phyloP scores from a whole-genome alignment of 2,113 vertebrate genomes.

The Alces alces region DNA sequence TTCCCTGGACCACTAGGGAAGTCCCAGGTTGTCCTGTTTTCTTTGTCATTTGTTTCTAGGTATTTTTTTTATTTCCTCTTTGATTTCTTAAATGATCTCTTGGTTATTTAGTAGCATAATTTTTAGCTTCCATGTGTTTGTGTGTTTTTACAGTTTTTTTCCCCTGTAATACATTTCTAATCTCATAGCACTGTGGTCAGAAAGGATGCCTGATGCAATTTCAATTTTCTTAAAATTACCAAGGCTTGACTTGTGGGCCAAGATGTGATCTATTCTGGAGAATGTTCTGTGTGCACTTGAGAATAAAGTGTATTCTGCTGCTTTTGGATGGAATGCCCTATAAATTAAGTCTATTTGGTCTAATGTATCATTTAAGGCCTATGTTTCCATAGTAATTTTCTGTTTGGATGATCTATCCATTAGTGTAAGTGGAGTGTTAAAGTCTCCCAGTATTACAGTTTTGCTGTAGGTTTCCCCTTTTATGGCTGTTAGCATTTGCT shows the following conservation, averaged over 20 bases:
- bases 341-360: neutral
- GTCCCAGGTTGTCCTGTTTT: neutral
- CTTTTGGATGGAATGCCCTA: neutral
- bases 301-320: neutral
- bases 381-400: neutral
- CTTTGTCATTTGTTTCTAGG: neutral
- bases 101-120: neutral
- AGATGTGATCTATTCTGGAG: neutral
- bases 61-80: neutral
- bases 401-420: neutral
- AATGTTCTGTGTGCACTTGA: neutral
- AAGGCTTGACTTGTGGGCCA: neutral
- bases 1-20: neutral
- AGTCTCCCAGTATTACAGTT: neutral
- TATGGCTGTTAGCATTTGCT: neutral
- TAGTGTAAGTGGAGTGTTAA: neutral
- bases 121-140: neutral
- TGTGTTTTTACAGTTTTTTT: neutral
- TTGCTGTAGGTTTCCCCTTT: neutral
- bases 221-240: neutral
- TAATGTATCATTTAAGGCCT: neutral
- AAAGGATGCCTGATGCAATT: neutral
- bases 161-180: neutral
- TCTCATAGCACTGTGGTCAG: neutral
- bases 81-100: neutral